These are phyloP conservation scores for Hestina assimilis DNA, from an alignment of 1,140 invertebrate genomes.

Conservation along the genomic window DNA sequence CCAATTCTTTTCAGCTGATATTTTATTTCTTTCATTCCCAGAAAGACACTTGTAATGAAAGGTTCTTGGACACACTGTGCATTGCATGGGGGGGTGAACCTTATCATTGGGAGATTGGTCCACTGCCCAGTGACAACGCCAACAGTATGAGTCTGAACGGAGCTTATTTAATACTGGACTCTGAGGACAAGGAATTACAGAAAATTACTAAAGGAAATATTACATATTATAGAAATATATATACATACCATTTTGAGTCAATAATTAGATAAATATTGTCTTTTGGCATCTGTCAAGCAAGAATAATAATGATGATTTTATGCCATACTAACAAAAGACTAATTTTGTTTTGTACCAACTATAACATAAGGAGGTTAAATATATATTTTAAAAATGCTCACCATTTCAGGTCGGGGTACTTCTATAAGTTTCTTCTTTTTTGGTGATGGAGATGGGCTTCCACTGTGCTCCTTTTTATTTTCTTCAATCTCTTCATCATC, in stretches of 20 bases:
- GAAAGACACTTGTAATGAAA: slow-evolving; percentile 90
- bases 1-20: slow-evolving; percentile 82
- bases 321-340: no score
- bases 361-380: neutral
- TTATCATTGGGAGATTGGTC: slow-evolving; percentile 67
- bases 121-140: slow-evolving; percentile 89
- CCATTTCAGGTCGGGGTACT: slow-evolving; percentile 20
- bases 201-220: slow-evolving; percentile 1
- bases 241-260: neutral
- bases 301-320: no score
- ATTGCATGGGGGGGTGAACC: slow-evolving; percentile 77
- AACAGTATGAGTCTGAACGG: slow-evolving; percentile 89
- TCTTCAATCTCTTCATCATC: slow-evolving; percentile 52
- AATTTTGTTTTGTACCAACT: no score
- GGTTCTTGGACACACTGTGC: slow-evolving; percentile 90
- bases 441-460: slow-evolving; percentile 29
- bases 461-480: slow-evolving; percentile 34
- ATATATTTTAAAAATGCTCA: slow-evolving; percentile 26
- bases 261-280: neutral
- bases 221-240: neutral
- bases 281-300: no score
- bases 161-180: slow-evolving; percentile 36
- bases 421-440: slow-evolving; percentile 51
- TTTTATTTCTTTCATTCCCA: slow-evolving; percentile 66
- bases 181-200: slow-evolving; percentile 8